Evolutionary conservation across 2,113 vertebrate species (phyloP).

Genomic region (Narcine bancroftii): DNA sequence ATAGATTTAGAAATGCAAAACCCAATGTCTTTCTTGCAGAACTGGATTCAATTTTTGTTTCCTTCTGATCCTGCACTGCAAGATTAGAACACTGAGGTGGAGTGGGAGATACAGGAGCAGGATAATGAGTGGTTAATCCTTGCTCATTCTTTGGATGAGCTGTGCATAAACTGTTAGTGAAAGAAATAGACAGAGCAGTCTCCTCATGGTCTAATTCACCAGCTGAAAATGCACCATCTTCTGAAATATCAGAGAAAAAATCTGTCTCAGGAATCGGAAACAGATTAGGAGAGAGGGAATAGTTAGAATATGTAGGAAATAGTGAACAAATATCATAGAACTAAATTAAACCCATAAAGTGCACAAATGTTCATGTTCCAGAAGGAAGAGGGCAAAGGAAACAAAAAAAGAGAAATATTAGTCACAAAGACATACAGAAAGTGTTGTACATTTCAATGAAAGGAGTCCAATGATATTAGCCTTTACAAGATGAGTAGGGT

Average conservation of each 20-base stretch:
- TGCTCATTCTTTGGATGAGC: background rate
- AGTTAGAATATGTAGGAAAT: slow-evolving; percentile 60
- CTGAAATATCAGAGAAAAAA: slow-evolving; percentile 79
- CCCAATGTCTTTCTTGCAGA: slow-evolving; percentile 42
- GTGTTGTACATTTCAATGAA: slow-evolving; percentile 44
- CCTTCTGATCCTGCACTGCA: slow-evolving; percentile 41
- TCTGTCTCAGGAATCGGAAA: slow-evolving; percentile 75
- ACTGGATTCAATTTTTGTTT: slow-evolving; percentile 40
- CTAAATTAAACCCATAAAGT: slow-evolving; percentile 46
- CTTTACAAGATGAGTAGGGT: slow-evolving; percentile 45
- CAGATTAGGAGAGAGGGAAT: slow-evolving; percentile 60
- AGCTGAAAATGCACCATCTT: slow-evolving; percentile 62
- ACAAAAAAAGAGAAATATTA: slow-evolving; percentile 55
- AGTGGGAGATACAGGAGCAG: slow-evolving; percentile 39
- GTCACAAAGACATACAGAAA: slow-evolving; percentile 50
- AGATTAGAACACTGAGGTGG: slow-evolving; percentile 41
- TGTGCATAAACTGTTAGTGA: slow-evolving; percentile 38
- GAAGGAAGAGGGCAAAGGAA: slow-evolving; percentile 45
- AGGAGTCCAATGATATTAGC: slow-evolving; percentile 45
- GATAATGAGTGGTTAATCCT: background rate
- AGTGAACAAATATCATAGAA: slow-evolving; percentile 62
- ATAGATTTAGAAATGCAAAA: slow-evolving; percentile 52
- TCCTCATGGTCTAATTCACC: slow-evolving; percentile 50
- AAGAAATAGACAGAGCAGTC: slow-evolving; percentile 43
- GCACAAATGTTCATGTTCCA: slow-evolving; percentile 44